These are phyloP conservation scores for Enteromius radiatus DNA, from an alignment of 2,797 vertebrate species.

Conservation along the genomic window DNA sequence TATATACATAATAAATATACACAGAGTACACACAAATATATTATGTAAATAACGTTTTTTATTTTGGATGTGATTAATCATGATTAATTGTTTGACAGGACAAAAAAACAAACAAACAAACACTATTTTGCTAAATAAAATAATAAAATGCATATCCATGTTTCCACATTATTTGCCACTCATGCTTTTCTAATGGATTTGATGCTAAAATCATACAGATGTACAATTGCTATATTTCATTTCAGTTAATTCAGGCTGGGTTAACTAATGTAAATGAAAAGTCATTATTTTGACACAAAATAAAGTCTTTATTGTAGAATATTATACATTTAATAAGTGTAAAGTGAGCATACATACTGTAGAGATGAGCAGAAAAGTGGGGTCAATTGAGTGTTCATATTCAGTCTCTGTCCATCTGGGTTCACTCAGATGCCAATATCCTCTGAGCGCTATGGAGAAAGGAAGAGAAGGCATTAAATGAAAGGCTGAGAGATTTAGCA, in stretches of 20 bases:
- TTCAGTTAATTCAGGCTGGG: neutral
- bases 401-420: slow-evolving; percentile 37
- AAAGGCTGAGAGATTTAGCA: slow-evolving; percentile 43
- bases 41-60: too few relatives aligned
- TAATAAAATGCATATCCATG: too few relatives aligned
- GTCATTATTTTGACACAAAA: neutral
- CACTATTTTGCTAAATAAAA: too few relatives aligned
- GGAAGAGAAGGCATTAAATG: slow-evolving; percentile 33
- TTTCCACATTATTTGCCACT: too few relatives aligned
- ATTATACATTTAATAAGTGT: neutral
- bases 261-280: neutral
- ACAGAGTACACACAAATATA: too few relatives aligned
- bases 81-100: too few relatives aligned
- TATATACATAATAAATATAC: too few relatives aligned
- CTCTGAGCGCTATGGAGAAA: neutral
- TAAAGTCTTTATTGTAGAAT: neutral
- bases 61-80: too few relatives aligned
- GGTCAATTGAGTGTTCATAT: neutral
- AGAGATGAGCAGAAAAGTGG: neutral
- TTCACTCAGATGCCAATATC: slow-evolving; percentile 49
- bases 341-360: neutral
- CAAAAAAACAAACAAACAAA: too few relatives aligned
- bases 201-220: neutral
- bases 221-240: neutral
- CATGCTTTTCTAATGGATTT: neutral